Evolutionary conservation across 2,797 vertebrate genomes (phyloP).

Genomic region (Synanceia verrucosa): DNA sequence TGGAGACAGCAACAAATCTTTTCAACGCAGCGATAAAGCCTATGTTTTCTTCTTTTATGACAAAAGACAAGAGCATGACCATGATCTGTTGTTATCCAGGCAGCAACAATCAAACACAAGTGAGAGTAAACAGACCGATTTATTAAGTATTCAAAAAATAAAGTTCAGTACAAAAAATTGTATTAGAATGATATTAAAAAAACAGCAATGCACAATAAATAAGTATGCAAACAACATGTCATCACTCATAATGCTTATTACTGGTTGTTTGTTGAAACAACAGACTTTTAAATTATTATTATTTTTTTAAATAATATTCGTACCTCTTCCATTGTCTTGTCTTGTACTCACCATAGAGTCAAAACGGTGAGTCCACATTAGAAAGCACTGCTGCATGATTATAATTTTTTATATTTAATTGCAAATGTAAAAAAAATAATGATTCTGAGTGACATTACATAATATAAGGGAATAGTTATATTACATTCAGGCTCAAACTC

Average conservation of each 20-base stretch:
- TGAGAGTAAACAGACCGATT: conserved; percentile 4
- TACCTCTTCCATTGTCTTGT: neutral
- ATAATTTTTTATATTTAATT: neutral
- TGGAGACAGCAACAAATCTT: conserved; percentile 33
- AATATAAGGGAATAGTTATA: neutral
- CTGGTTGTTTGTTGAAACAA: conserved; percentile 15
- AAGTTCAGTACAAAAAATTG: neutral
- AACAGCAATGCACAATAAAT: conserved; percentile 12
- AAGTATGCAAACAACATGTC: conserved; percentile 10
- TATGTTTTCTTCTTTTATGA: neutral
- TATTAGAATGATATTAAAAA: neutral
- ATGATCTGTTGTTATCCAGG: neutral
- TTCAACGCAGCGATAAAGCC: conserved; percentile 7
- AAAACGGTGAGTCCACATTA: neutral
- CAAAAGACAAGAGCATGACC: neutral
- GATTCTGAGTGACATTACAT: neutral
- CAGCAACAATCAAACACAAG: neutral
- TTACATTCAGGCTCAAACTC: neutral
- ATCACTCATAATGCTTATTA: conserved; percentile 26
- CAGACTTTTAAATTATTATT: neutral
- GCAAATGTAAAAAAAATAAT: neutral
- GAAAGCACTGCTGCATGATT: neutral
- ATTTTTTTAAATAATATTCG: neutral
- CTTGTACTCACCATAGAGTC: neutral
- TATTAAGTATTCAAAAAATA: conserved; percentile 26